Base-by-base conservation (phyloP, 1,140 invertebrate species). In the Scaptodrosophila lebanonensis region DNA sequence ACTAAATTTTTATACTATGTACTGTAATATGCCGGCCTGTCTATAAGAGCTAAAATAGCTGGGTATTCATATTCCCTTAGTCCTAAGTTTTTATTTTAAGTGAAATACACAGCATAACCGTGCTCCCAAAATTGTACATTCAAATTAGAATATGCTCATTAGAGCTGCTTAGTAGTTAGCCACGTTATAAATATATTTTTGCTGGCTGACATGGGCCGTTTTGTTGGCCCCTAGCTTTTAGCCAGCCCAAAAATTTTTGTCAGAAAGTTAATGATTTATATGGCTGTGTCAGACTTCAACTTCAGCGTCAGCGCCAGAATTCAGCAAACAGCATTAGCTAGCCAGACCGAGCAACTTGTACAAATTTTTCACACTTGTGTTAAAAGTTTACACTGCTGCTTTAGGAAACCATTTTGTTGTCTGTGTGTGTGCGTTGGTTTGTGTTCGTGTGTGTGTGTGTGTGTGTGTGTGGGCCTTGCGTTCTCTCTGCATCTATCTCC, bases 231-330 rank as follows among this genome's bases (percentile, higher is more conserved):
- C 39, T 45, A 59, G 45, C 42, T 54, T 58, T 39, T 30, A 36
- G 43, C 47, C 13, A 47, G 57, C 68, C 58, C 56, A 72, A 79
- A 79, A 75, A 79, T 73, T 82, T 69, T 82, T 82, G 75, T 82
- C 75, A 82, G 47, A 75, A 82, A 82, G 75, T 82, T 82, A 82
- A 82, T 82, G 75, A 82, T 82, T 82, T 82, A 82, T 82, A 75
- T 82, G 69, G 42, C 66, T 57, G 63, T 79, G 67, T 65, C 73
- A 70, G 65, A 51, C 39, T 43, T 35, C 6, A 36, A 36, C 25
- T 50, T 49, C 47, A 11, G 35, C 13, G 43, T 33, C 39, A 25
- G 27, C 15, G 33, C 17, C 56, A 59, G 38, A 51, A 56, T 25
- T 30, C 59, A 33, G 47, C 20, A 40, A 50, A 50, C 5, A 6